Conservation (phyloP, 30 jellyfish, hydroid and myxozoan genomes). For the Rhopilema esculentum region DNA sequence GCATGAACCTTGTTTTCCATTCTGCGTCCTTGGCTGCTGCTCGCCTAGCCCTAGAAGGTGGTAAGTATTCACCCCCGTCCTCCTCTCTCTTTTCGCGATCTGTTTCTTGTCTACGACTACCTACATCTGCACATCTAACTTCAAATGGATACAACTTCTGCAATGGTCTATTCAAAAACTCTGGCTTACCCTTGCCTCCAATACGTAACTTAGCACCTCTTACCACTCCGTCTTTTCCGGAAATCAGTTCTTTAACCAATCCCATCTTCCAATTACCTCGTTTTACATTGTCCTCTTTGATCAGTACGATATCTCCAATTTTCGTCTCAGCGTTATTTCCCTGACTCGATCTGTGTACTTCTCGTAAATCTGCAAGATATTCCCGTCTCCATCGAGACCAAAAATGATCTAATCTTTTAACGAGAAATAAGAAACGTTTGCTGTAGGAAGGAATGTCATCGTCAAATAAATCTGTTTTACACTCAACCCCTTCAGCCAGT, state of each 20-base stretch:
- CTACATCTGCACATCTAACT: background rate
- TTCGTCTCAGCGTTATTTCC: no score
- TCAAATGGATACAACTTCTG: constrained; percentile 52
- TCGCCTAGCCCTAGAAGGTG: no score
- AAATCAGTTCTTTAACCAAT: constrained; percentile 40
- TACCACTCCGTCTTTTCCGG: constrained; percentile 45
- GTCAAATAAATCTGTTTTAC: background rate
- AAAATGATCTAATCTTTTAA: constrained; percentile 19
- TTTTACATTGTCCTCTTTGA: no score
- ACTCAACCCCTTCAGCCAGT: constrained; percentile 10
- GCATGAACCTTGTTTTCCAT: no score
- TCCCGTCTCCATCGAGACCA: constrained; percentile 13
- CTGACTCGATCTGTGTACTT: background rate
- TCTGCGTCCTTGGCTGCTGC: no score
- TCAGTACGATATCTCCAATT: no score
- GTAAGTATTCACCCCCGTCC: no score
- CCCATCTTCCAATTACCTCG: constrained; percentile 62
- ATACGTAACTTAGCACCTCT: constrained; percentile 71
- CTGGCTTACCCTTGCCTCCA: no score
- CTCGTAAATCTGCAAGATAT: constrained; percentile 11
- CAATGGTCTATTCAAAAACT: constrained; percentile 12
- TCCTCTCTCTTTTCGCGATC: background rate
- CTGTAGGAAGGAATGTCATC: background rate
- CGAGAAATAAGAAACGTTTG: background rate
- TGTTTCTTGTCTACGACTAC: no score